Conservation (phyloP, 2,888 invertebrate species). For the Drosophila birchii region DNA sequence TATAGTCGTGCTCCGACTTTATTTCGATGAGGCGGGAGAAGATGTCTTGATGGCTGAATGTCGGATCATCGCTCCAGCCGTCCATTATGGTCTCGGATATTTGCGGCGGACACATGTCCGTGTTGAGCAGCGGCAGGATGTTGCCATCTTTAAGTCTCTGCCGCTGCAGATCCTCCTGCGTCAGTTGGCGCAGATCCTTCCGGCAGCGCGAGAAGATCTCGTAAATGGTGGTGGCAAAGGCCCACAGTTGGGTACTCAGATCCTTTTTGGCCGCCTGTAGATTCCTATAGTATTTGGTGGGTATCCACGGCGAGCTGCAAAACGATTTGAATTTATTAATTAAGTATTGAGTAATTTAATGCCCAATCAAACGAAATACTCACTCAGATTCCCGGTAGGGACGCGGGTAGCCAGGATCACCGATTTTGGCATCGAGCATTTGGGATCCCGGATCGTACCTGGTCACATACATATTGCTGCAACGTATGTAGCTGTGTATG, state of each 20-base stretch:
- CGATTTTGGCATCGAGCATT: slow-evolving; percentile 91
- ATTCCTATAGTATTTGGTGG: slow-evolving; percentile 91
- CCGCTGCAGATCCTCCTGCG: slow-evolving; percentile 39
- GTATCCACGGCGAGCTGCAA: slow-evolving; percentile 94
- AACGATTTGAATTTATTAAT: too few relatives aligned
- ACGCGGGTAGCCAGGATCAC: slow-evolving; percentile 91
- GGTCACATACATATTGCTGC: slow-evolving; percentile 92
- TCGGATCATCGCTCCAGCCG: slow-evolving; percentile 93
- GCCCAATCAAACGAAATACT: slow-evolving; percentile 28
- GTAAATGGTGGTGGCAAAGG: slow-evolving; percentile 96
- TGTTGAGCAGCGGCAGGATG: slow-evolving; percentile 88
- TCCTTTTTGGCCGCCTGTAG: slow-evolving; percentile 88
- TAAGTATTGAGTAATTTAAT: too few relatives aligned
- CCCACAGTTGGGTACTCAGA: slow-evolving; percentile 93
- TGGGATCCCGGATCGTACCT: slow-evolving; percentile 88
- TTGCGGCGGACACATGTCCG: slow-evolving; percentile 91
- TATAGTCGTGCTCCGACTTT: slow-evolving; percentile 55
- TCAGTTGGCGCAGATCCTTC: slow-evolving; percentile 45
- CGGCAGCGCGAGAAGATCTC: slow-evolving; percentile 94
- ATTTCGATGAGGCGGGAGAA: slow-evolving; percentile 85
- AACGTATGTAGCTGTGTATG: slow-evolving; percentile 94
- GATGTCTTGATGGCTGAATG: slow-evolving; percentile 92
- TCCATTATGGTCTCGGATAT: slow-evolving; percentile 90
- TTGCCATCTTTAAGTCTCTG: slow-evolving; percentile 79
- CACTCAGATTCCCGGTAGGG: slow-evolving; percentile 84